Evolutionary conservation across 2,888 invertebrate genomes (phyloP).

Genomic region (Eretmocerus hayati): DNA sequence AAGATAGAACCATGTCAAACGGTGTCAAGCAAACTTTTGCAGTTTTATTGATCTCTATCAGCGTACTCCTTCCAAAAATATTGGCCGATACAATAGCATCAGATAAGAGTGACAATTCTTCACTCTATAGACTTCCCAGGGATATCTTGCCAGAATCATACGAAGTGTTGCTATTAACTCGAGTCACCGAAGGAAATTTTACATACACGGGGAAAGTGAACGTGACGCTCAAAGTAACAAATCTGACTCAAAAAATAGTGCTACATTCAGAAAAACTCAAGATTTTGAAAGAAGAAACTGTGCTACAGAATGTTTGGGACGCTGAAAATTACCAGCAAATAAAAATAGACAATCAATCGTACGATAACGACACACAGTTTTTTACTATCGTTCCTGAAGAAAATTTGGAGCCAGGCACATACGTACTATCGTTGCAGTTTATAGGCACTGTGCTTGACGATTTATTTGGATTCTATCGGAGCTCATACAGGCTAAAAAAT

Average conservation of each 20-base stretch:
- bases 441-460: slow-evolving; percentile 53
- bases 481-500: slow-evolving; percentile 50
- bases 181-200: slow-evolving; percentile 23
- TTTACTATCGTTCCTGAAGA: slow-evolving; percentile 21
- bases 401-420: slow-evolving; percentile 34
- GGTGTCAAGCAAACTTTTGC: too few species aligned
- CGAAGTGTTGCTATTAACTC: slow-evolving; percentile 42
- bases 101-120: slow-evolving; percentile 11
- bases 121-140: slow-evolving; percentile 51
- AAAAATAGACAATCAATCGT: slow-evolving; percentile 22
- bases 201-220: slow-evolving; percentile 48
- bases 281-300: slow-evolving; percentile 31
- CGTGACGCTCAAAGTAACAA: slow-evolving; percentile 43
- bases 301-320: slow-evolving; percentile 5
- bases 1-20: too few species aligned
- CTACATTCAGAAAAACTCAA: slow-evolving; percentile 50
- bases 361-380: slow-evolving; percentile 30
- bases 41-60: too few species aligned
- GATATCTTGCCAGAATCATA: slow-evolving; percentile 53
- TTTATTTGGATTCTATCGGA: slow-evolving; percentile 60
- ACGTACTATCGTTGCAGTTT: slow-evolving; percentile 51
- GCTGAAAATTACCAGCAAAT: slow-evolving; percentile 1
- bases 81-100: too few species aligned
- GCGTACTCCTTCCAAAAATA: too few species aligned
- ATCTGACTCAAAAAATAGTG: slow-evolving; percentile 40